Evolutionary conservation across 2,113 vertebrate genomes (phyloP).

Genomic region (Aythya baeri): DNA sequence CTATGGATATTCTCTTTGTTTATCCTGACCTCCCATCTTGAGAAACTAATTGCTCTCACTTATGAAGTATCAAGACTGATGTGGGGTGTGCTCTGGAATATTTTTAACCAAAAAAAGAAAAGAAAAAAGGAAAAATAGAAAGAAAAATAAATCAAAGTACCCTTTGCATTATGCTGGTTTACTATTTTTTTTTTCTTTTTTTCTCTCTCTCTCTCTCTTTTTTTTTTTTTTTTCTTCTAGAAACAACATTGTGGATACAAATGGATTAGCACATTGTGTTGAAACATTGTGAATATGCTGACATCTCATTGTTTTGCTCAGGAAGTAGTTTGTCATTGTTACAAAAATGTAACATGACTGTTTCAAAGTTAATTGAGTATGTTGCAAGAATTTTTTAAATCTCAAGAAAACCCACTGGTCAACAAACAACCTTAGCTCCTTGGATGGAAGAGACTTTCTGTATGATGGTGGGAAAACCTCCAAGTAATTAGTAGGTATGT

Average conservation of each 20-base stretch:
- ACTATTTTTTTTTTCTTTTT: neutral
- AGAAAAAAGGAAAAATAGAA: neutral
- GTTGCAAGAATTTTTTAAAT: constrained; percentile 26
- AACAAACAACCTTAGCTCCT: neutral
- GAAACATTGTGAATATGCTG: constrained; percentile 57
- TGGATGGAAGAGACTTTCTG: neutral
- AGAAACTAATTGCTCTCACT: neutral
- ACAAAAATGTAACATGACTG: neutral
- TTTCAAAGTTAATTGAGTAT: constrained; percentile 31
- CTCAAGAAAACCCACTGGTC: neutral
- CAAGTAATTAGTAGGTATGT: neutral
- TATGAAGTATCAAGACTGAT: neutral
- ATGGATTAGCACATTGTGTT: constrained; percentile 45
- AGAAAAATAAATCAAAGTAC: neutral
- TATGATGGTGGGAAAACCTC: neutral
- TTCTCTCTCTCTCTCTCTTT: neutral
- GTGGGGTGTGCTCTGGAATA: neutral
- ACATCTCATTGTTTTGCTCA: constrained; percentile 67
- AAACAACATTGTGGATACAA: constrained; percentile 28
- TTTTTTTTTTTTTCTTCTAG: neutral
- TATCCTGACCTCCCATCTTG: neutral
- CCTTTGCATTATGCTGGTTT: neutral
- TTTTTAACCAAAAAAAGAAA: neutral
- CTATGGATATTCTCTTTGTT: neutral
- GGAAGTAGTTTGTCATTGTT: constrained; percentile 58